Base-by-base conservation (phyloP, 2,797 vertebrate genomes). In the Melanotaenia maccullochi region DNA sequence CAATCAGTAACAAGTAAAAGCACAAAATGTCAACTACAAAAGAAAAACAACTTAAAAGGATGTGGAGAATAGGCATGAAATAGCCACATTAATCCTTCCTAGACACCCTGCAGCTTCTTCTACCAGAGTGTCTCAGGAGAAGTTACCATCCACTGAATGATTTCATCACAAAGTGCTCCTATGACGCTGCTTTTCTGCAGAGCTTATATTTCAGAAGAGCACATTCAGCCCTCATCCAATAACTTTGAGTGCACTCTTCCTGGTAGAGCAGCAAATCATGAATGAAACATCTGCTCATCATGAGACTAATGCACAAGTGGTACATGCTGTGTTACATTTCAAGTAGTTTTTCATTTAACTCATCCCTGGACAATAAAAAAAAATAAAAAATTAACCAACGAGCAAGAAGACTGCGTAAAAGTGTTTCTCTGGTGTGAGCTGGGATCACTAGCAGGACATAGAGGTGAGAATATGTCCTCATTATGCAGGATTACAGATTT, bases 1-100 rank as follows among this genome's bases (percentile, higher is more conserved):
- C 16, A 42, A 16, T 18, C 14, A 42, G 40, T 20, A 20, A 51
- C 49, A 51, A 20, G 4, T 12, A 51, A 9, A 51, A 61, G 60
- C 68, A 56, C 28, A 71, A 49, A 22, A 71, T 70, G 73, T 61
- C 74, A 0, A 71, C 40, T 42, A 42, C 40, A 42, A 52, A 61
- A 40, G 14, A 14, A 7, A 18, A 18, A 20, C 36, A 14, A 12
- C 30, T 30, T 30, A 30, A 30, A 30, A 30, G 30, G 40, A 47
- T 9, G n/a, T 30, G 35, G 56, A 64, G 30, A 78, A 64, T 30
- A 30, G 30, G 30, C 30, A 30, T 30, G 5, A 60, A 65, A 65
- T 38, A 38, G 35, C 11, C 24, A 7, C 33, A 40, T 65, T 40
- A 44, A 36, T 42, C 52, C 20, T 25, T 60, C 20, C 25, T 1